Conservation (phyloP, 1,140 invertebrate species). For the Dendroctonus valens region DNA sequence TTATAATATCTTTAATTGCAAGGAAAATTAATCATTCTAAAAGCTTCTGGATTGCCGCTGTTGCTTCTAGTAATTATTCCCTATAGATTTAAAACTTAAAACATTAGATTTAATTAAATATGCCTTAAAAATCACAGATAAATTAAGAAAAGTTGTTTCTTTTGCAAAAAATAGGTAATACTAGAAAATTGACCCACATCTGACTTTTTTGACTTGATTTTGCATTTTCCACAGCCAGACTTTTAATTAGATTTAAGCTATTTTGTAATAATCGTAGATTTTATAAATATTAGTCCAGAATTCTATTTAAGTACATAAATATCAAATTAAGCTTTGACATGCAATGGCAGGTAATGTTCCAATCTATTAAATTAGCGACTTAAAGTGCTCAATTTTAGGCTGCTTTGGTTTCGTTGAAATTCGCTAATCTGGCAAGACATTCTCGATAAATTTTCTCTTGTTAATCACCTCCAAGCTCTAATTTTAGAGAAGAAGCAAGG, state of each 20-base stretch:
- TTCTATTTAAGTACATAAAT: too few species aligned
- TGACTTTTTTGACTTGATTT: too few species aligned
- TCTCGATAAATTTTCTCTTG: conserved; percentile 6
- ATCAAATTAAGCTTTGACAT: neutral
- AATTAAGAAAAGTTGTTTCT: too few species aligned
- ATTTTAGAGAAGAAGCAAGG: too few species aligned
- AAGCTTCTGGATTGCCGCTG: conserved; percentile 14
- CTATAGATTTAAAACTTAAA: neutral
- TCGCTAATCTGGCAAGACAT: conserved; percentile 8
- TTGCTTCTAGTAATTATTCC: conserved; percentile 11
- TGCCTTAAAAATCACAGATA: neutral
- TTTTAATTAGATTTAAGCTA: too few species aligned
- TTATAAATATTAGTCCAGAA: too few species aligned
- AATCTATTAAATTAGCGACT: conserved; percentile 9
- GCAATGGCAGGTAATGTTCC: neutral
- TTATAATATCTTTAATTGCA: conserved; percentile 17
- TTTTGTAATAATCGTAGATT: too few species aligned
- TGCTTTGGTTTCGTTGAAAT: conserved; percentile 2
- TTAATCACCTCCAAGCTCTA: too few species aligned
- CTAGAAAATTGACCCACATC: too few species aligned
- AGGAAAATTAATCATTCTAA: conserved; percentile 17
- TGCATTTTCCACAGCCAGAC: too few species aligned
- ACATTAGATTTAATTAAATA: neutral
- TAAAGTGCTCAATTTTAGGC: conserved; percentile 1
- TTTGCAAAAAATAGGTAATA: too few species aligned